Conservation (phyloP, 2,113 vertebrate genomes). For the Microcebus lehilahytsara region DNA sequence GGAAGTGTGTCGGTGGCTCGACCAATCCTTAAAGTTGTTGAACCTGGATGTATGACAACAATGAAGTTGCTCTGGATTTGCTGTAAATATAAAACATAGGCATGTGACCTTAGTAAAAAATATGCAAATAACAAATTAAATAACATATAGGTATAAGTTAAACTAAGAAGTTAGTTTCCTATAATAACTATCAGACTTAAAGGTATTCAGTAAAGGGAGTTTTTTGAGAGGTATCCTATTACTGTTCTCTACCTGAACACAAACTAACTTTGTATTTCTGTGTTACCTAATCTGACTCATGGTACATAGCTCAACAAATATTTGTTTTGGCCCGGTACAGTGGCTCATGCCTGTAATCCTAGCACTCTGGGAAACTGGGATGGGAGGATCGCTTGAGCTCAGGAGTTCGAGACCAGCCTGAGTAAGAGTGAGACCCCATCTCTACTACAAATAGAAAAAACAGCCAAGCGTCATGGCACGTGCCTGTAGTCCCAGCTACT, state of each 20-base stretch:
- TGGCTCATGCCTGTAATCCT: too few species aligned
- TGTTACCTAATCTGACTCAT: not conserved
- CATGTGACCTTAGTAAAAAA: not conserved
- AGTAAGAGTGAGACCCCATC: too few species aligned
- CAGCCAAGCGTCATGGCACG: too few species aligned
- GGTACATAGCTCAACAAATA: not conserved
- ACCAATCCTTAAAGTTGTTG: constrained; percentile 91
- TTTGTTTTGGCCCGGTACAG: too few species aligned
- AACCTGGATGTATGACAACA: constrained; percentile 95
- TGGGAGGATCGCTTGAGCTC: too few species aligned
- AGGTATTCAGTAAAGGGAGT: not conserved
- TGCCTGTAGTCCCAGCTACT: too few species aligned
- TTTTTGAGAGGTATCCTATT: not conserved
- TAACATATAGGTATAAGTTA: not conserved
- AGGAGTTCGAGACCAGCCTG: too few species aligned
- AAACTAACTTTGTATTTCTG: not conserved
- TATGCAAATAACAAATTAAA: not conserved
- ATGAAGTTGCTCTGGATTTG: constrained; percentile 98
- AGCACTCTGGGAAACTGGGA: too few species aligned
- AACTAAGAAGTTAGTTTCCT: not conserved
- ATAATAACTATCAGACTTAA: not conserved
- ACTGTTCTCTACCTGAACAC: not conserved
- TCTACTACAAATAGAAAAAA: too few species aligned
- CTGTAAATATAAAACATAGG: constrained; percentile 78
- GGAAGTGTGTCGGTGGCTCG: constrained; percentile 96